Base-by-base conservation (phyloP, 2,113 vertebrate species). In the Micromys minutus region DNA sequence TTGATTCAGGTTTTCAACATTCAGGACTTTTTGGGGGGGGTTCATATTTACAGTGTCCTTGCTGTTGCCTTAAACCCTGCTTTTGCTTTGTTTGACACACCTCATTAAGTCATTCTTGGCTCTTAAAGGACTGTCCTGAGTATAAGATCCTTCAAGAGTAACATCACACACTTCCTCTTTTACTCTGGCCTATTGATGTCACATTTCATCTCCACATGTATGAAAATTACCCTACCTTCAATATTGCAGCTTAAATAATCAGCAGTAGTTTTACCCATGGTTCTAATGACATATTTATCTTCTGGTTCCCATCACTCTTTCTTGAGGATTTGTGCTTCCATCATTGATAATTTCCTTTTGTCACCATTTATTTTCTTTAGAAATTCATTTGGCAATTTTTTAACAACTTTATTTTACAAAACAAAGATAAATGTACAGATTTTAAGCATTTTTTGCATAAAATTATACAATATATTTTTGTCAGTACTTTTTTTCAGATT, bases 261-360 rank as follows among this genome's bases (percentile, higher is more conserved):
- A 79, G 22, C 22, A 65, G 36, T 61, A 9, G 31, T 59, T 57
- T 65, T 24, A 65, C 69, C 34, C n/a, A 65, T 65, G 24, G 42
- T 84, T 84, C 50, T 74, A 12, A 2, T 89, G 34, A 31, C 34
- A 76, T 84, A 50, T 83, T 92, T 92, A 75, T 19, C 31, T 7
- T 65, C 55, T 39, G 3, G 29, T 55, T 17, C 7, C 77, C n/a
- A 55, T 80, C 65, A 71, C n/a, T 63, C 15, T 16, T 90, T 74
- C 22, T 47, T 65, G 15, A 90, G 22, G 22, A 65, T 86, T 42
- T 89, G 7, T 80, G 6, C 63, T 90, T 65, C 36, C 45, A 74
- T 67, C 31, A 74, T 80, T 86, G 22, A 74, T 87, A 61, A 45
- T 90, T 93, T 96, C 31, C 21, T 92, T 87, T 92, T 71, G 87